phyloP scores from a whole-genome alignment of 2,888 invertebrate species.

The Andrena fulva region DNA sequence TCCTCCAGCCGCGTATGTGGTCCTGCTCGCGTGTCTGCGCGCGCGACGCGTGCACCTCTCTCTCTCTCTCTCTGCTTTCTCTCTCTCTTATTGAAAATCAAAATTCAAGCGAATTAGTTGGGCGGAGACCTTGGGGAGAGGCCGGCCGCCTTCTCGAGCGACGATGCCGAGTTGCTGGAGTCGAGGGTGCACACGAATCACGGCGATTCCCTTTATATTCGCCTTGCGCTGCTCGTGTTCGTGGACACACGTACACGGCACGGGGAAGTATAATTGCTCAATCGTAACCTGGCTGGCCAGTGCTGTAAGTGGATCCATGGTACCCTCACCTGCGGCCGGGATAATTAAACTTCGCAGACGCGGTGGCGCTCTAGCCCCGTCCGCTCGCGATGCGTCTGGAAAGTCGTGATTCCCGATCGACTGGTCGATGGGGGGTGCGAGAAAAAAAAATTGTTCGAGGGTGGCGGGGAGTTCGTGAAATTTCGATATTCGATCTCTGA shows the following conservation, averaged over 20 bases:
- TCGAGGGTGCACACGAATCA: slow-evolving; percentile 4
- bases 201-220: neutral
- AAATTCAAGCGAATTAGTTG: slow-evolving; percentile 82
- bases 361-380: slow-evolving; percentile 41
- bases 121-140: slow-evolving; percentile 28
- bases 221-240: neutral
- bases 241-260: slow-evolving; percentile 8
- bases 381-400: slow-evolving; percentile 18
- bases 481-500: slow-evolving; percentile 6
- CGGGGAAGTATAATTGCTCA: slow-evolving; percentile 64
- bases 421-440: slow-evolving; percentile 1
- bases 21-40: neutral
- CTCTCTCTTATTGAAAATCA: slow-evolving; percentile 83
- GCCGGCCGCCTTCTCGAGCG: neutral
- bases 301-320: slow-evolving; percentile 73
- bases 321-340: slow-evolving; percentile 59
- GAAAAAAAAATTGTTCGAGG: neutral
- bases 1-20: neutral
- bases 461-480: neutral
- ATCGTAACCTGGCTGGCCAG: slow-evolving; percentile 70
- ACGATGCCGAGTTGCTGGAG: neutral
- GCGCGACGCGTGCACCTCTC: slow-evolving; percentile 4
- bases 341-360: slow-evolving; percentile 78
- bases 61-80: slow-evolving; percentile 8
- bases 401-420: slow-evolving; percentile 45